These are phyloP conservation scores for Ibidorhyncha struthersii DNA, from an alignment of 2,113 vertebrate species.

Conservation along the genomic window DNA sequence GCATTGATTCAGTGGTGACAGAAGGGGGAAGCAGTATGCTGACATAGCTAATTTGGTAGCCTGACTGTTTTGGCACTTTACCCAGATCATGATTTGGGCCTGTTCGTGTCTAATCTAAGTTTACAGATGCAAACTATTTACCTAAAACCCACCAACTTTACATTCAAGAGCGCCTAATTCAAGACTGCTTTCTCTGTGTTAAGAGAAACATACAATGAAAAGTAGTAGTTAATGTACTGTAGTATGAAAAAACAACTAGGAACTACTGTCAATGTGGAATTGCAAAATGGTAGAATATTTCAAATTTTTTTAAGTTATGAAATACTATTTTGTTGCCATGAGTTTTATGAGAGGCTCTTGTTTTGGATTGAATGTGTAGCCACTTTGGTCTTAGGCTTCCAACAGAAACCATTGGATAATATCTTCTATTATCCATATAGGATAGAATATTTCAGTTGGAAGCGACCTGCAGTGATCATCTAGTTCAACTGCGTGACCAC, in stretches of 20 bases:
- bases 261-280: not conserved
- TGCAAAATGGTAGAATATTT: not conserved
- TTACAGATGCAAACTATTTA: not conserved
- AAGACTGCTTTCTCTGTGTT: not conserved
- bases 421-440: not conserved
- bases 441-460: not conserved
- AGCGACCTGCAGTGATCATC: accelerated
- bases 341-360: not conserved
- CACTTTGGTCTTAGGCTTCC: not conserved
- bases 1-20: not conserved
- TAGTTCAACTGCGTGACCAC: not conserved
- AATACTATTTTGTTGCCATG: not conserved
- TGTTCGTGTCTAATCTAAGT: not conserved
- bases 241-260: not conserved
- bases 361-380: not conserved
- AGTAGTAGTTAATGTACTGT: not conserved
- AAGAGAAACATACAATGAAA: not conserved
- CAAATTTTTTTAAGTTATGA: not conserved
- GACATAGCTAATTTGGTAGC: not conserved
- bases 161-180: not conserved
- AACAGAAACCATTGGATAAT: not conserved
- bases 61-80: not conserved
- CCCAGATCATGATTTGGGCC: not conserved
- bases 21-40: slow-evolving; percentile 12
- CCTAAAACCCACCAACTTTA: not conserved